Evolutionary conservation across 23 tunicate genomes (phyloP).

Genomic region (Diplosoma virens): DNA sequence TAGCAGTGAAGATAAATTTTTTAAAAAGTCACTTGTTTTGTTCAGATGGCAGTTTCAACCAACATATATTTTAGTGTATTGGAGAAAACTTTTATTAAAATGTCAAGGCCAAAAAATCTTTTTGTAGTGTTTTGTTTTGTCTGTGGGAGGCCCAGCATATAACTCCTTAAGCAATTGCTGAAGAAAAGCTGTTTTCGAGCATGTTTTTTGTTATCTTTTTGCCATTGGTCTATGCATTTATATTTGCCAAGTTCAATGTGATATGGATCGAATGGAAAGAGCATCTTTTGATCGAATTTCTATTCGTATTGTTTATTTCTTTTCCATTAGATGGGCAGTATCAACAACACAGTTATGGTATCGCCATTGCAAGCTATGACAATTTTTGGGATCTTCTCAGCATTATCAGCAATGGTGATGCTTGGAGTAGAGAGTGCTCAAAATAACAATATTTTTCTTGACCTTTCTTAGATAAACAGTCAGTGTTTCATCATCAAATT

Average conservation of each 20-base stretch:
- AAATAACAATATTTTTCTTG: conserved; percentile 1
- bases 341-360: conserved; percentile 9
- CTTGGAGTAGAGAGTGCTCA: conserved; percentile 15
- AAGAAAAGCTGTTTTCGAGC: conserved; percentile 7
- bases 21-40: too few relatives aligned
- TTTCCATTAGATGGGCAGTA: conserved; percentile 14
- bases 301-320: conserved; percentile 5
- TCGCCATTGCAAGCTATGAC: conserved; percentile 20
- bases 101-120: too few relatives aligned
- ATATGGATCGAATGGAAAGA: conserved; percentile 4
- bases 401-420: conserved; percentile 18
- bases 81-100: too few relatives aligned
- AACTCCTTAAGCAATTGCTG: conserved; percentile 4
- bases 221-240: conserved; percentile 12
- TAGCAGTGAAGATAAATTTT: too few relatives aligned
- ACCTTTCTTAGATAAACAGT: background rate
- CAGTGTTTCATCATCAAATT: conserved; percentile 4
- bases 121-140: conserved; percentile 8
- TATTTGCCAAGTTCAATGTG: conserved; percentile 2
- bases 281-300: conserved; percentile 11
- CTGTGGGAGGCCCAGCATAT: conserved; percentile 13
- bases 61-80: too few relatives aligned
- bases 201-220: background rate
- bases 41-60: too few relatives aligned
- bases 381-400: conserved; percentile 2